phyloP scores from a whole-genome alignment of 1,140 invertebrate genomes.

The Drosophila sturtevanti region DNA sequence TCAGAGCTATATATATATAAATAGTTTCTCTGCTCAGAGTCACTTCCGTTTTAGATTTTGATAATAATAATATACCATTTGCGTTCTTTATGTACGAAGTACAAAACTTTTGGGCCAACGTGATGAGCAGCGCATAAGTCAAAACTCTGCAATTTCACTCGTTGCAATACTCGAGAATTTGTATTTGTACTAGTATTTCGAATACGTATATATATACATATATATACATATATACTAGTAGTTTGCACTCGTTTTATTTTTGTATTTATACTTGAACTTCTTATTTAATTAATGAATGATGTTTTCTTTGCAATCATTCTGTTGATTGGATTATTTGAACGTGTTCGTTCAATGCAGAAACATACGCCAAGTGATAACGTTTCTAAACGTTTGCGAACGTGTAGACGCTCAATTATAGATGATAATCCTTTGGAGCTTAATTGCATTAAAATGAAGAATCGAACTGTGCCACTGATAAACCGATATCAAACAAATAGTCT shows the following conservation, averaged over 20 bases:
- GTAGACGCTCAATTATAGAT: conserved; percentile 39
- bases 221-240: background rate
- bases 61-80: background rate
- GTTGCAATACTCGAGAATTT: background rate
- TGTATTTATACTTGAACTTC: background rate
- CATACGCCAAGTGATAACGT: conserved; percentile 29
- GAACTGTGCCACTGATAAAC: conserved; percentile 44
- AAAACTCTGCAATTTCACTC: background rate
- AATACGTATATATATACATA: too few species aligned
- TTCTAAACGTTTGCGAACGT: conserved; percentile 41
- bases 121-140: conserved; percentile 7
- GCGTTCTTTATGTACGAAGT: background rate
- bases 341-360: conserved; percentile 18
- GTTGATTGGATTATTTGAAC: background rate
- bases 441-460: conserved; percentile 46
- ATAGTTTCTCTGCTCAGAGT: too few species aligned
- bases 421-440: conserved; percentile 52
- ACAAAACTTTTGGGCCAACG: background rate
- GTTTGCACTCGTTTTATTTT: background rate
- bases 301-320: background rate
- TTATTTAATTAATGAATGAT: conserved; percentile 8
- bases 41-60: background rate
- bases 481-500: conserved; percentile 46
- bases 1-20: too few species aligned
- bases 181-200: background rate